A percentile compares a stretch with the other conserved stretches of the same genome.
phyloP scores from a whole-genome alignment of 2,888 invertebrate genomes.

The Agrotis exclamationis region DNA sequence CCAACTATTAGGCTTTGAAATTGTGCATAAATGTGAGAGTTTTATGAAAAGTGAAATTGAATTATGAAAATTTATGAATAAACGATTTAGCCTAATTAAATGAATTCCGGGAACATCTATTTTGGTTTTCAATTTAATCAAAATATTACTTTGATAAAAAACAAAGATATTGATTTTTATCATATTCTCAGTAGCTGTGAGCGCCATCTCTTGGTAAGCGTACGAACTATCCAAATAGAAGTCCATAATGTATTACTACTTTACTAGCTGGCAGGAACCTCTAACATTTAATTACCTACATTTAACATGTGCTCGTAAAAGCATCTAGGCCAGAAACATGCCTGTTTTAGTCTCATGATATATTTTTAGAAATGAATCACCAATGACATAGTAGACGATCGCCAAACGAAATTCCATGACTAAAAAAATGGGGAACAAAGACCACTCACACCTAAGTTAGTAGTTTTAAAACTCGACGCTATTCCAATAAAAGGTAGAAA shows the following conservation, averaged over 20 bases:
- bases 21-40: not conserved
- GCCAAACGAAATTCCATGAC: conserved; percentile 43
- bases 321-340: conserved; percentile 37
- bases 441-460: conserved; percentile 48
- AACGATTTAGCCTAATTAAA: no score
- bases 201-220: conserved; percentile 47
- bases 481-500: conserved; percentile 53
- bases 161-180: not conserved
- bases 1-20: no score
- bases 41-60: not conserved
- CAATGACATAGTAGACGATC: conserved; percentile 28
- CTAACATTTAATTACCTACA: conserved; percentile 44
- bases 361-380: conserved; percentile 61
- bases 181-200: not conserved
- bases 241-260: conserved; percentile 20
- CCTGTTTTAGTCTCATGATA: conserved; percentile 11
- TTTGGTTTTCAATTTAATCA: not conserved
- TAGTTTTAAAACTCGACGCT: conserved; percentile 54
- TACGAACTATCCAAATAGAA: conserved; percentile 10
- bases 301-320: conserved; percentile 48
- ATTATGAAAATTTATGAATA: not conserved
- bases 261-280: conserved; percentile 2
- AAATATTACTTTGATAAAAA: no score
- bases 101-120: no score
- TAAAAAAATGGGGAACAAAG: conserved; percentile 57